Conservation (phyloP, 1,140 invertebrate genomes). For the Helicoverpa zea region DNA sequence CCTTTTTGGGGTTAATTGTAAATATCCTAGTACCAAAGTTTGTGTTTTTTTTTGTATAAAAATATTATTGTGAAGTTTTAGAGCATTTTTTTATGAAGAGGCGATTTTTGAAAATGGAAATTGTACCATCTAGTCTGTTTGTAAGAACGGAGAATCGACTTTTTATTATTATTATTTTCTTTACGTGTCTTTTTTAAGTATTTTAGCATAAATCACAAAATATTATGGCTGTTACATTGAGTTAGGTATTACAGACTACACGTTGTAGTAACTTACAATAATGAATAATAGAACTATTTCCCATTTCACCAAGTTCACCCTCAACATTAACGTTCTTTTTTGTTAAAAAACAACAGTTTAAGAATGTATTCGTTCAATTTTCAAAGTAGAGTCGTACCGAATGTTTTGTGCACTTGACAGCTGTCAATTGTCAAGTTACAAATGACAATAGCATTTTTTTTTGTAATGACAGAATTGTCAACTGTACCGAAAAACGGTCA, state of each 20-base stretch:
- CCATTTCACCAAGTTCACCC: too few relatives aligned
- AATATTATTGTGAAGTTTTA: slow-evolving; percentile 49
- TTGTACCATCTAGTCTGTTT: slow-evolving; percentile 53
- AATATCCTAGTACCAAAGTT: slow-evolving; percentile 65
- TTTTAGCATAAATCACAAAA: slow-evolving; percentile 30
- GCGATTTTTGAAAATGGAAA: slow-evolving; percentile 26
- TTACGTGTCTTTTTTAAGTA: slow-evolving; percentile 23
- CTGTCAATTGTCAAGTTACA: too few relatives aligned
- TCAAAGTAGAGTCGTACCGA: too few relatives aligned
- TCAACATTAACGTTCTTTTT: too few relatives aligned
- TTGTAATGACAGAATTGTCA: too few relatives aligned
- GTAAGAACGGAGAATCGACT: slow-evolving; percentile 20
- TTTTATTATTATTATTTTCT: slow-evolving; percentile 7
- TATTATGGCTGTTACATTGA: slow-evolving; percentile 43
- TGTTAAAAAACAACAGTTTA: too few relatives aligned
- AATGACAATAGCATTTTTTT: too few relatives aligned
- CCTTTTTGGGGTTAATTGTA: slow-evolving; percentile 50
- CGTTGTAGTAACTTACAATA: background rate
- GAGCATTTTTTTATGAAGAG: slow-evolving; percentile 27
- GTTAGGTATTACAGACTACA: slow-evolving; percentile 24
- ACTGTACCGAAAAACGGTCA: too few relatives aligned
- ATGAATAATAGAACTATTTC: background rate
- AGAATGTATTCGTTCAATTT: too few relatives aligned
- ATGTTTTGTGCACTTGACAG: too few relatives aligned
- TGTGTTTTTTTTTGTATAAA: slow-evolving; percentile 50